phyloP scores from a whole-genome alignment of 2,113 vertebrate species.

The Thamnaconus septentrionalis region DNA sequence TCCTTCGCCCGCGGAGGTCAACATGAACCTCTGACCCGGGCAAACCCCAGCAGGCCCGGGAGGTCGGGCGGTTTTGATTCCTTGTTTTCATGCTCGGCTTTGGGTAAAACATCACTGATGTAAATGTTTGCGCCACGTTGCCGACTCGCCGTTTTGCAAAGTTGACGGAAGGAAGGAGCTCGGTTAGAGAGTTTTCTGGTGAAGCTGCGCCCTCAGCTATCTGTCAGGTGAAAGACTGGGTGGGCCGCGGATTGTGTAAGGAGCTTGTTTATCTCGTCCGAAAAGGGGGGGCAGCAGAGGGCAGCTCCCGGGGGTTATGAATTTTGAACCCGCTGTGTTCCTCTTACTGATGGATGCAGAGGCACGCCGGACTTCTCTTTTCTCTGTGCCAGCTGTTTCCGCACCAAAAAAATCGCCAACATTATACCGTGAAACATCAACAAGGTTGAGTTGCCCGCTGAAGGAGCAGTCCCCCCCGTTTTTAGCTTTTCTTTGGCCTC shows the following conservation, averaged over 20 bases:
- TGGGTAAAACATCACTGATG: background rate
- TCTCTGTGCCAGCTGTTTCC: slow-evolving; percentile 75
- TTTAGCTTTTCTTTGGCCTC: no score
- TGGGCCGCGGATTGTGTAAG: background rate
- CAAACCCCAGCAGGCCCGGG: slow-evolving; percentile 18
- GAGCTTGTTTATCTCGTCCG: background rate
- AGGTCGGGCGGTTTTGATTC: slow-evolving; percentile 61
- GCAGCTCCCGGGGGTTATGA: slow-evolving; percentile 32
- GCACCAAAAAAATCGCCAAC: slow-evolving; percentile 26
- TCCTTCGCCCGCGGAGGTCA: slow-evolving; percentile 56
- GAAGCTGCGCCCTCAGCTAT: background rate
- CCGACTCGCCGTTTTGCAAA: background rate
- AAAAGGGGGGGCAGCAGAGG: slow-evolving; percentile 5
- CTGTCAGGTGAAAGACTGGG: background rate
- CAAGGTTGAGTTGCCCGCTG: background rate
- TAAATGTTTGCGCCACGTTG: background rate
- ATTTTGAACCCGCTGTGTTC: slow-evolving; percentile 62
- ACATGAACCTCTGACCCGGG: slow-evolving; percentile 54
- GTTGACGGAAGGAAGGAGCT: no score
- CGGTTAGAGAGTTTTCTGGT: background rate
- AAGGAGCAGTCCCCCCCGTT: no score
- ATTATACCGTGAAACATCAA: slow-evolving; percentile 9
- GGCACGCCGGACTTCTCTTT: slow-evolving; percentile 75
- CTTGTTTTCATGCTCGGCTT: slow-evolving; percentile 32
- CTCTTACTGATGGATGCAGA: slow-evolving; percentile 71